phyloP scores from a whole-genome alignment of 2,113 vertebrate species.

The Lanius ludovicianus region DNA sequence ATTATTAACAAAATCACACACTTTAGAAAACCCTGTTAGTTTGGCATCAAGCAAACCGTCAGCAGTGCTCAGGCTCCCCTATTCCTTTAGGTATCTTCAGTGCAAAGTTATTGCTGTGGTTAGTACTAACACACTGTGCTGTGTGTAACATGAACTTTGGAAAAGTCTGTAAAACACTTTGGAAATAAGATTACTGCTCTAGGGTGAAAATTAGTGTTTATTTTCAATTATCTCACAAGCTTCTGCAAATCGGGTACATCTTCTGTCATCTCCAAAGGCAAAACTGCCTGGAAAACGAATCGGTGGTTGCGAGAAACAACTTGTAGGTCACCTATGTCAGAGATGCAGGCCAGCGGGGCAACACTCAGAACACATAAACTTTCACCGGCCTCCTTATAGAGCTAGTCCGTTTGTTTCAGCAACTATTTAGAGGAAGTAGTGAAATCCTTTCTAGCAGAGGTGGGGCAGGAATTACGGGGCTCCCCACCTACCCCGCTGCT shows the following conservation, averaged over 20 bases:
- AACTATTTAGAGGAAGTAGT: rapidly evolving
- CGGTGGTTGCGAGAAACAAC: rapidly evolving
- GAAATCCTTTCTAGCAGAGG: neutral
- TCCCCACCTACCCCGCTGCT: neutral
- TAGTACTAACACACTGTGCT: neutral
- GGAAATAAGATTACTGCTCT: neutral
- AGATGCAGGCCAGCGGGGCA: rapidly evolving
- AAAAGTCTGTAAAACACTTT: neutral
- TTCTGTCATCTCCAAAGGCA: neutral
- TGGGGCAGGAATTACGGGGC: rapidly evolving
- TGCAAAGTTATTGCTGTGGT: neutral
- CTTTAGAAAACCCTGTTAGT: neutral
- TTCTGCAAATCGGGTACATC: neutral
- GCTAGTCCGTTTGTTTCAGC: neutral
- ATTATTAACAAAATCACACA: neutral
- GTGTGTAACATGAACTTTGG: neutral
- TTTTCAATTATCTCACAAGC: neutral
- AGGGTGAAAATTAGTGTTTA: neutral
- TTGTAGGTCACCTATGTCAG: rapidly evolving
- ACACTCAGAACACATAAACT: neutral
- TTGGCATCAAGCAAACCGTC: neutral
- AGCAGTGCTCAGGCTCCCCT: neutral
- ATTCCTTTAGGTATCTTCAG: neutral
- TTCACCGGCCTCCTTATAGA: neutral
- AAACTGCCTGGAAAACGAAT: neutral